phyloP scores from a whole-genome alignment of 1,140 invertebrate genomes.

The Polypedilum pembai region DNA sequence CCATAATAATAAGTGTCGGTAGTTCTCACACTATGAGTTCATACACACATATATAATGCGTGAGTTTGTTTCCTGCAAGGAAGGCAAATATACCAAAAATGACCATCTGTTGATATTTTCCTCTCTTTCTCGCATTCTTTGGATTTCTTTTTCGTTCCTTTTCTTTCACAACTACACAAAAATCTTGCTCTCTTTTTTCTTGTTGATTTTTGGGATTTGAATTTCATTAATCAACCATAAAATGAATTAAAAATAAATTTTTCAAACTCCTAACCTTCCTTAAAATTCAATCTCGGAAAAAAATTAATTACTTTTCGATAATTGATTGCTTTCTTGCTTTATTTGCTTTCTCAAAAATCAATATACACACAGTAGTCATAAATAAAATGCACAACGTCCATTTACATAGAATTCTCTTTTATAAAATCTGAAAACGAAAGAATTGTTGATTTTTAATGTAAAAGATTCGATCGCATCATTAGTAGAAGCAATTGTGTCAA shows the following conservation, averaged over 20 bases:
- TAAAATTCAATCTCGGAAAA: too few relatives aligned
- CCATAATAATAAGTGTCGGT: constrained; percentile 1
- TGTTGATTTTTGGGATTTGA: too few relatives aligned
- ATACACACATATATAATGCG: background rate
- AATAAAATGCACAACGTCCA: background rate
- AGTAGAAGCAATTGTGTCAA: background rate
- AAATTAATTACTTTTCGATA: too few relatives aligned
- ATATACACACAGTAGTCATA: too few relatives aligned
- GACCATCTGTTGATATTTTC: constrained; percentile 25
- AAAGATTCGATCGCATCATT: background rate
- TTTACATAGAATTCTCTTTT: background rate
- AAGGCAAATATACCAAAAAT: background rate
- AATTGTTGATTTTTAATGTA: background rate
- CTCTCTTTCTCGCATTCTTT: background rate
- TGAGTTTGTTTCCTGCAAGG: constrained; percentile 7
- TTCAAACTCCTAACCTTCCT: too few relatives aligned
- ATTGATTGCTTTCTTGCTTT: too few relatives aligned
- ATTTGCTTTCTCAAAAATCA: too few relatives aligned
- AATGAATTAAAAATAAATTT: too few relatives aligned
- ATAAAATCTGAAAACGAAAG: background rate
- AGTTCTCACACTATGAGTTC: constrained; percentile 20
- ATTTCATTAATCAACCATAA: too few relatives aligned
- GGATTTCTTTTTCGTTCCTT: background rate
- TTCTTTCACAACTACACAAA: background rate
- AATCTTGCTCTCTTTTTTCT: background rate